These are phyloP conservation scores for Argopecten irradians DNA, from an alignment of 1,140 invertebrate species.

Conservation along the genomic window DNA sequence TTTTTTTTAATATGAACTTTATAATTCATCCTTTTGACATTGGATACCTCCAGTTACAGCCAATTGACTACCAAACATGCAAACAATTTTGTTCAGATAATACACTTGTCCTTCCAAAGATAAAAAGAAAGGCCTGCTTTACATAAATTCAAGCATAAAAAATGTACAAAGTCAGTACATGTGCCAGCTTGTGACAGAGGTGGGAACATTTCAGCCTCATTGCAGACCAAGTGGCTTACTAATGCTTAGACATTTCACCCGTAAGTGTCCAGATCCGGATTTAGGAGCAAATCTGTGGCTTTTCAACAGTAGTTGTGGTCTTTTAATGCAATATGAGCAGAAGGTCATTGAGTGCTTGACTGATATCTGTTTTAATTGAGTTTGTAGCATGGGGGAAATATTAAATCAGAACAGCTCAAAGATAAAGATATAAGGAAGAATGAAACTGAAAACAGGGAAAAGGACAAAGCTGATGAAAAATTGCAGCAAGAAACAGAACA, in stretches of 20 bases:
- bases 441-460: not conserved
- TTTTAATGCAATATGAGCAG: not conserved
- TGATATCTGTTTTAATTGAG: not conserved
- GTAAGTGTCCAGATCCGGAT: not conserved
- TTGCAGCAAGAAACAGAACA: too few relatives aligned
- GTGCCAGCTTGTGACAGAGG: not conserved
- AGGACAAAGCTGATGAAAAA: not conserved
- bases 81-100: not conserved
- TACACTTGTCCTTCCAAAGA: not conserved
- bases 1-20: not conserved
- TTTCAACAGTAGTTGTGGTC: not conserved
- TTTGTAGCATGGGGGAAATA: not conserved
- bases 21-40: conserved; percentile 6
- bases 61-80: not conserved
- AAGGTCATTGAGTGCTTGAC: not conserved
- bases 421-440: not conserved
- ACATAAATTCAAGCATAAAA: not conserved
- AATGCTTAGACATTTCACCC: not conserved
- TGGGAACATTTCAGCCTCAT: not conserved
- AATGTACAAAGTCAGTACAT: not conserved
- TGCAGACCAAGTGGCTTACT: not conserved
- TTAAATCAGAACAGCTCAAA: not conserved
- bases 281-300: not conserved
- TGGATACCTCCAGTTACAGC: not conserved
- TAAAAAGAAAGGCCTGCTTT: not conserved